Evolutionary conservation across 2,797 vertebrate genomes (phyloP).

Genomic region (Dipus sagitta): DNA sequence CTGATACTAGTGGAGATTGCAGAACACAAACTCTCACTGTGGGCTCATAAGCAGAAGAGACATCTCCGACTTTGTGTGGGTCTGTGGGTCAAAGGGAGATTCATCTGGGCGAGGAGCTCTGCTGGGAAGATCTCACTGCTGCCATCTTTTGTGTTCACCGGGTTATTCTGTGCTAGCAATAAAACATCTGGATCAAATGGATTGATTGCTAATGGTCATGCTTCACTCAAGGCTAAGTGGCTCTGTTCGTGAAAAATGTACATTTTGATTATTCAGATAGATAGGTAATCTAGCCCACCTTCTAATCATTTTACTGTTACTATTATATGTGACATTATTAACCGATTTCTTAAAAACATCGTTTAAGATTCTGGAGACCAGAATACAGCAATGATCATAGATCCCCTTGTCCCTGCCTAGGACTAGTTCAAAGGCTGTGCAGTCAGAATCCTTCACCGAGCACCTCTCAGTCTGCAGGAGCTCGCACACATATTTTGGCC

Average conservation of each 20-base stretch:
- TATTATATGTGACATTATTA: slow-evolving; percentile 13
- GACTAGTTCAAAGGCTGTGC: neutral
- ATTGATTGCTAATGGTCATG: neutral
- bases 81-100: neutral
- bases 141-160: neutral
- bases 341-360: slow-evolving; percentile 8
- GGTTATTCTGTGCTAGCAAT: slow-evolving; percentile 29
- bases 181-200: neutral
- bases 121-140: neutral
- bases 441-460: neutral
- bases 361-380: neutral
- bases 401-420: neutral
- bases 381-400: neutral
- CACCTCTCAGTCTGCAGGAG: neutral
- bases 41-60: neutral
- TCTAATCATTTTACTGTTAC: neutral
- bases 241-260: slow-evolving; percentile 17
- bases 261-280: slow-evolving; percentile 33
- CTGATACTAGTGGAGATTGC: slow-evolving; percentile 13
- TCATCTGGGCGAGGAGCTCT: neutral
- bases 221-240: slow-evolving; percentile 32
- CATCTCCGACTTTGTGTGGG: neutral
- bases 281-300: neutral
- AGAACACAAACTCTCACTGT: neutral
- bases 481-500: neutral